phyloP scores from a whole-genome alignment of 2,888 invertebrate genomes.

The Operophtera brumata region DNA sequence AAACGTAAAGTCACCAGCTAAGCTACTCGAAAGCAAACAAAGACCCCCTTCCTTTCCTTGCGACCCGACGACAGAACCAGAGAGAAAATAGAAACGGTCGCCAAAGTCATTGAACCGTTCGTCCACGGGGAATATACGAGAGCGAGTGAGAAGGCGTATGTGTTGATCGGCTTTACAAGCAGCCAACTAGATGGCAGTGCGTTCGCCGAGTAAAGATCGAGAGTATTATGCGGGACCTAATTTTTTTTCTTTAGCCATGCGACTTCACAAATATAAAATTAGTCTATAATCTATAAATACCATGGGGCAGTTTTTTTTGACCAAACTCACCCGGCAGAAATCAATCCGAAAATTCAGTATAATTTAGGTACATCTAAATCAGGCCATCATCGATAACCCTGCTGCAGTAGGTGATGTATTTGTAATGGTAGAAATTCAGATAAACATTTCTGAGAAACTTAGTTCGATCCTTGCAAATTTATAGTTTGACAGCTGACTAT shows the following conservation, averaged over 20 bases:
- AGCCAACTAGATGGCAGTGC: conserved; percentile 57
- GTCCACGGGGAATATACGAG: conserved; percentile 56
- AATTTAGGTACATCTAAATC: too few relatives aligned
- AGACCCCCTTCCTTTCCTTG: conserved; percentile 76
- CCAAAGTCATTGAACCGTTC: conserved; percentile 80
- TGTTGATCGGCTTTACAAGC: conserved; percentile 9
- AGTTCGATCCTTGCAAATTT: too few relatives aligned
- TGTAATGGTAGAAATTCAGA: too few relatives aligned
- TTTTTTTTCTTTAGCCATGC: neutral
- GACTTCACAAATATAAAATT: too few relatives aligned
- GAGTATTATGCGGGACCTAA: conserved; percentile 52
- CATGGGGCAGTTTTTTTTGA: too few relatives aligned
- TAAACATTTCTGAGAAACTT: too few relatives aligned
- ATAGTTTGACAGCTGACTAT: too few relatives aligned
- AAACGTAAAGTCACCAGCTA: conserved; percentile 47
- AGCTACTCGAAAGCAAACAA: conserved; percentile 40
- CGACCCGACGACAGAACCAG: conserved; percentile 74
- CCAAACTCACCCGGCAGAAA: too few relatives aligned
- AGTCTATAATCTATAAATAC: too few relatives aligned
- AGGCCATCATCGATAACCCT: too few relatives aligned
- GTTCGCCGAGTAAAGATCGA: conserved; percentile 4
- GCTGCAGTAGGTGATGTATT: too few relatives aligned
- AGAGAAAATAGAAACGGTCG: conserved; percentile 81
- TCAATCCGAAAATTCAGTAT: too few relatives aligned
- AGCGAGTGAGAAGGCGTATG: conserved; percentile 64